Base-by-base conservation (phyloP, 2,888 invertebrate genomes). In the Trisateles emortualis region DNA sequence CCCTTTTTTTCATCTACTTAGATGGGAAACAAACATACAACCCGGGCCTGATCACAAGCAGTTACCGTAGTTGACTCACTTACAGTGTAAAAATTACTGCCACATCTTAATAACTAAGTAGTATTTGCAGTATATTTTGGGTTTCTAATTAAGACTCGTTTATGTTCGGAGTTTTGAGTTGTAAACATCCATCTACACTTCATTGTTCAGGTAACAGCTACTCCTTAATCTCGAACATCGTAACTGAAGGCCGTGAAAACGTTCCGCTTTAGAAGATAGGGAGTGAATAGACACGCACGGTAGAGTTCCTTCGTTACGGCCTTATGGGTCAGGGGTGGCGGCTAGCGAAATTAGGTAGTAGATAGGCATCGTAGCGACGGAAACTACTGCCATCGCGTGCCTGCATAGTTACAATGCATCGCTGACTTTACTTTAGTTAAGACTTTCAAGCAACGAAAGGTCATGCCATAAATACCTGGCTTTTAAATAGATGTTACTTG, bases 321-420 rank as follows among this genome's bases (percentile, higher is more conserved):
- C 33, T 38, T 47, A 16, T 55, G 44, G 56, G 58, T 57, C 44
- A 64, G 45, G 56, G 56, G 48, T 33, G 53, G 59, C 50, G 56
- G 67, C 49, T 48, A 57, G 70, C 65, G 63, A 54, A 67, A 74
- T 71, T 69, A 68, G 74, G 67, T 66, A 64, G 67, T 63, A 76
- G 79, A 79, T 80, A 78, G 64, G 64, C 53, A 65, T 64, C 68
- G 52, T 42, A 47, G 54, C 58, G 76, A 72, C 76, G 79, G 76
- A 79, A 78, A 69, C 68, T 60, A 41, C 61, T 64, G 64, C 74
- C 76, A 71, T 81, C 69, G 80, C 80, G 80, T 81, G 80, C 76
- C 68, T 76, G 78, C 77, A 78, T 68, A 72, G 72, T 74, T 72
- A 64, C 62, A 59, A 59, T 82, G 79, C 81, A 80, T 70, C 66